phyloP scores from a whole-genome alignment of 1,140 invertebrate species.

The Hypsibius dujardini region DNA sequence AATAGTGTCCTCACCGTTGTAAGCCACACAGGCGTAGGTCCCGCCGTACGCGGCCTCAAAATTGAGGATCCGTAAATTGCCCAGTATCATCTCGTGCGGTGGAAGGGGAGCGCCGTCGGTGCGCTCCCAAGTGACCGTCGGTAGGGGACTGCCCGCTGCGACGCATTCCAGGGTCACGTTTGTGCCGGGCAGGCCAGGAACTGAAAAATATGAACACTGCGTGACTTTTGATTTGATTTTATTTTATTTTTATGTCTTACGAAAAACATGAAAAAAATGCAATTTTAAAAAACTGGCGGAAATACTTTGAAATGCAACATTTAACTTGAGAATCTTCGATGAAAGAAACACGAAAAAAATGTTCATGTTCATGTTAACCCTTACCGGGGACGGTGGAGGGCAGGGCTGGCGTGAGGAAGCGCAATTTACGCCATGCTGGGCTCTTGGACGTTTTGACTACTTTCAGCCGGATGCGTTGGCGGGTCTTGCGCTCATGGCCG shows the following conservation, averaged over 20 bases:
- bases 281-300: no score
- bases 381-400: no score
- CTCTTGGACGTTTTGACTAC: background rate
- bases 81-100: background rate
- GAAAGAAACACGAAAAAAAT: no score
- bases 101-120: background rate
- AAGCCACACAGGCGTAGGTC: background rate
- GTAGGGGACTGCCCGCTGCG: background rate
- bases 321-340: no score
- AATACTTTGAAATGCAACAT: no score
- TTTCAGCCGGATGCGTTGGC: conserved; percentile 13
- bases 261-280: no score
- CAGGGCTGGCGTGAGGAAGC: background rate
- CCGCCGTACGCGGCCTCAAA: background rate
- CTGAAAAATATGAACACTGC: background rate
- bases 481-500: conserved; percentile 10
- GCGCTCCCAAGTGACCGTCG: background rate
- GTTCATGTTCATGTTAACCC: no score
- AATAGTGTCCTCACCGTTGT: background rate
- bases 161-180: conserved; percentile 15
- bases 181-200: background rate
- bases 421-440: background rate
- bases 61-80: background rate
- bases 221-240: no score
- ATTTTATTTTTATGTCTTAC: no score